Base-by-base conservation (phyloP, 2,797 vertebrate species). In the Cossypha niveicapilla region DNA sequence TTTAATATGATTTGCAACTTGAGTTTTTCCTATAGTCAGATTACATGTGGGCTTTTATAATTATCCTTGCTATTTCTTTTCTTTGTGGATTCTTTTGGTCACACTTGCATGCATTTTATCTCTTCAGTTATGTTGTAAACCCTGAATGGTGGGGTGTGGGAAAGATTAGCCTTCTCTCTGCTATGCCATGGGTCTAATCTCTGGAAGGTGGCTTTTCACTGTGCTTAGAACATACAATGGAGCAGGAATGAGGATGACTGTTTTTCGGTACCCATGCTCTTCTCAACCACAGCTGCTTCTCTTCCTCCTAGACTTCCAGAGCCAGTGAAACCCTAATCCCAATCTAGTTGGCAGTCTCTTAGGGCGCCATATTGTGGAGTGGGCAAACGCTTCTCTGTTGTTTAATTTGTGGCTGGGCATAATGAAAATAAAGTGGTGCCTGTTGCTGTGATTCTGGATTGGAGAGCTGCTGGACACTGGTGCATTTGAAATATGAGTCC, bases 1-100 rank as follows among this genome's bases (percentile, higher is more conserved):
- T 96, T 93, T 81, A 75, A 86, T 77, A 53, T 23, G 51, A 80
- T 75, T 95, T 86, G 66, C 77, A 86, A 37, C 60, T 91, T 22
- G 25, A 57, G 35, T 91, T 90, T 70, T 63, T 93, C 60, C 54
- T 92, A 10, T 44, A 72, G 51, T 75, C 44, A 44, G 62, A 42
- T 86, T 86, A 60, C 57, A 42, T 14, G 56, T 47, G 27, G 22
- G n/a, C 78, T 30, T 88, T 84, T 81, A 35, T 28, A 77, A 78
- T 80, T 72, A 54, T n/a, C 27, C 23, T 11, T 70, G 30, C 10
- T 86, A 19, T 75, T 73, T 76, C 18, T 76, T 78, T 72, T 58
- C 28, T 70, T 39, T 7, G 12, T 60, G 35, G 24, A 56, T 45
- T 53, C 62, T 70, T 70, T 42, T 48, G 16, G 54, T 75, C 23